These are phyloP conservation scores for Agrilus mali DNA, from an alignment of 2,888 invertebrate genomes.

Conservation along the genomic window DNA sequence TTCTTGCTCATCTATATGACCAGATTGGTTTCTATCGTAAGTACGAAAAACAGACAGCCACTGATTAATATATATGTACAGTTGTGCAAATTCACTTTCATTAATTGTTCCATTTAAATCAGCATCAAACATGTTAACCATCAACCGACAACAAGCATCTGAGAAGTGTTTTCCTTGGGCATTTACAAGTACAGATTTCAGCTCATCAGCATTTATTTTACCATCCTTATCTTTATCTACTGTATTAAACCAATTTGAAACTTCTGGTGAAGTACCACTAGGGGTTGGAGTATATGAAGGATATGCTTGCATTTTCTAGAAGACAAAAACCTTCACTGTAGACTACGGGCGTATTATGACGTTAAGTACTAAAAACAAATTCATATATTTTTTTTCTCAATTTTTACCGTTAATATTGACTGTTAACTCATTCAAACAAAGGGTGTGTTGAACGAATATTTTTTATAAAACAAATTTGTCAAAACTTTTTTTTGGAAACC, in stretches of 20 bases:
- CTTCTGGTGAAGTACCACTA: constrained; percentile 50
- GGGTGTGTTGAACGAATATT: too few relatives aligned
- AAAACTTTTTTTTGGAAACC: too few relatives aligned
- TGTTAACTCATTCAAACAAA: too few relatives aligned
- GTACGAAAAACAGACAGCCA: constrained; percentile 77
- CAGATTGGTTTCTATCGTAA: constrained; percentile 77
- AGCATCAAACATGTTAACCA: constrained; percentile 87
- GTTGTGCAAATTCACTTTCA: constrained; percentile 69
- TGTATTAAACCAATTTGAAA: constrained; percentile 70
- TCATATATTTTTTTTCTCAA: too few relatives aligned
- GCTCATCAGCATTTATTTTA: constrained; percentile 61
- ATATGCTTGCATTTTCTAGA: too few relatives aligned
- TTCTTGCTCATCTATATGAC: constrained; percentile 70
- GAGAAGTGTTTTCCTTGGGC: constrained; percentile 77
- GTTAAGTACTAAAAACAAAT: too few relatives aligned
- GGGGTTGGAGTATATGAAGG: constrained; percentile 4
- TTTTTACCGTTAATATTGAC: too few relatives aligned
- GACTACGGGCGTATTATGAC: too few relatives aligned
- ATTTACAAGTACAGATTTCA: constrained; percentile 71
- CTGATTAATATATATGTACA: constrained; percentile 79
- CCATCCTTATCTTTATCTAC: constrained; percentile 79
- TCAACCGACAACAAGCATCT: constrained; percentile 68
- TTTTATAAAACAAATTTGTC: too few relatives aligned
- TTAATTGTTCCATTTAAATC: constrained; percentile 77
- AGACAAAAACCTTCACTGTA: too few relatives aligned